Percentiles rank a stretch among this genome's conserved stretches.
Evolutionary conservation across 2,797 vertebrate species (phyloP).

Genomic region (Buceros bicornis): DNA sequence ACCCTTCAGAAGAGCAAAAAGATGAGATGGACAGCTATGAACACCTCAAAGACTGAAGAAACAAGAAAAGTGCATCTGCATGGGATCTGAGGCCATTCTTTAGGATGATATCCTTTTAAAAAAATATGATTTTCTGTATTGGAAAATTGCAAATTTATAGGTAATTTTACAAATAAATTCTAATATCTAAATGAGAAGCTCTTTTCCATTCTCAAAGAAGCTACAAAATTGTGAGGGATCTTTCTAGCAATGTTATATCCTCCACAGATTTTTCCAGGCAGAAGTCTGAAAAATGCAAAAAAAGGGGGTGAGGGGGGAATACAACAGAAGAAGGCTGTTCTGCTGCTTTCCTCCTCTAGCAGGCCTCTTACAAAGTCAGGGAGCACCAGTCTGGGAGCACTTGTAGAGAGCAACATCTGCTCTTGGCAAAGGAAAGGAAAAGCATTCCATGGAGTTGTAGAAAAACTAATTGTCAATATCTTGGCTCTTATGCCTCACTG

Average conservation of each 20-base stretch:
- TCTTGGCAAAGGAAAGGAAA: neutral
- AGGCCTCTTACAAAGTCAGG: neutral
- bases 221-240: neutral
- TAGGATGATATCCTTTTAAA: neutral
- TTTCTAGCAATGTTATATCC: neutral
- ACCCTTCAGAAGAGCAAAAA: neutral
- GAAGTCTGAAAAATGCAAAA: neutral
- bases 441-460: neutral
- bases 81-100: neutral
- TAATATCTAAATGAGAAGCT: neutral
- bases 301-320: fast-evolving
- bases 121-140: neutral
- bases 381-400: neutral
- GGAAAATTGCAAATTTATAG: neutral
- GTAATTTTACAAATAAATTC: neutral
- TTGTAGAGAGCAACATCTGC: neutral
- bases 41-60: neutral
- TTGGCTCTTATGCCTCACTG: neutral
- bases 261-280: neutral
- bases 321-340: neutral
- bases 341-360: neutral
- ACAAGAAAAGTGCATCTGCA: neutral
- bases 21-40: neutral
- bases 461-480: neutral
- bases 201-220: neutral